These are phyloP conservation scores for Ictalurus punctatus DNA, from an alignment of 2,113 vertebrate genomes.

Conservation along the genomic window DNA sequence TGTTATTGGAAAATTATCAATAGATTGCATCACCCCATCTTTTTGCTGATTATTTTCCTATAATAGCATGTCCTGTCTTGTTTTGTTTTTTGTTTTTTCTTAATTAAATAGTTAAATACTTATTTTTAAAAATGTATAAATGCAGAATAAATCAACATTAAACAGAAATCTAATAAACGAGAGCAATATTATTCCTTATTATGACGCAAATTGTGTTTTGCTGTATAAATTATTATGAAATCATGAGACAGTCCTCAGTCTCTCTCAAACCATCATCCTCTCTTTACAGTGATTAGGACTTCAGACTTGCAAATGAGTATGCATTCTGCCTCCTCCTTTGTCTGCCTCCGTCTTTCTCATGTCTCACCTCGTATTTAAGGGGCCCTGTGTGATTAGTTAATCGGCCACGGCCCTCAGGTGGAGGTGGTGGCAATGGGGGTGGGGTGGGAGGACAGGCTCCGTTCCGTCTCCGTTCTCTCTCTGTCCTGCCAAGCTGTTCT, in stretches of 20 bases:
- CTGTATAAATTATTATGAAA: neutral
- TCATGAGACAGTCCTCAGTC: neutral
- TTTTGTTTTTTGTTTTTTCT: neutral
- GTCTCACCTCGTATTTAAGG: conserved; percentile 72
- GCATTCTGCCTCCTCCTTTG: conserved; percentile 53
- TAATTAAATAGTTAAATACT: neutral
- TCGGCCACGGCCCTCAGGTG: conserved; percentile 95
- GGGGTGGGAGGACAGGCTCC: conserved; percentile 20
- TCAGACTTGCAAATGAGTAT: conserved; percentile 18
- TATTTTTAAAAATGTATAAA: neutral
- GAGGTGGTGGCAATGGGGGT: conserved; percentile 46
- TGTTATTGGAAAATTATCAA: neutral
- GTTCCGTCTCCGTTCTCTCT: conserved; percentile 61
- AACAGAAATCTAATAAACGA: neutral
- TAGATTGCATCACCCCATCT: neutral
- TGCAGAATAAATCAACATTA: neutral
- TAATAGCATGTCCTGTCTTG: neutral
- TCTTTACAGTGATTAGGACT: conserved; percentile 26
- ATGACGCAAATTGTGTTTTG: neutral
- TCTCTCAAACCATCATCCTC: neutral
- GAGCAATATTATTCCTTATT: neutral
- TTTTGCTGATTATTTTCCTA: neutral
- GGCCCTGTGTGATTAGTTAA: conserved; percentile 80
- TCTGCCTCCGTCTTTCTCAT: conserved; percentile 60
- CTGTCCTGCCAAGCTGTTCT: conserved; percentile 99